These are phyloP conservation scores for Austrolebias charrua DNA, from an alignment of 2,797 vertebrate genomes.

Conservation along the genomic window DNA sequence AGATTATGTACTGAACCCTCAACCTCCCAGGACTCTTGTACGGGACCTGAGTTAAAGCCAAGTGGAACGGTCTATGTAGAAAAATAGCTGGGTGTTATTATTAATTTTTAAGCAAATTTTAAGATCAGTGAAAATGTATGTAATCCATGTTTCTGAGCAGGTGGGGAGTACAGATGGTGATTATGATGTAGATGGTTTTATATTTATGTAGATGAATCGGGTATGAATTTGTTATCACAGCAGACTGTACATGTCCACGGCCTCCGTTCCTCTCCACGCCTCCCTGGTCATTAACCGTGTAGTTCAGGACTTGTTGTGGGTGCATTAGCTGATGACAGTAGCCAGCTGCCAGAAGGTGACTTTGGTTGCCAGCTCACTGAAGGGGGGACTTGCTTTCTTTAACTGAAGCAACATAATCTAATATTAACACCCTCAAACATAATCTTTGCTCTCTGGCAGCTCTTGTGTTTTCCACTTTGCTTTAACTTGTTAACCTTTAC, in stretches of 20 bases:
- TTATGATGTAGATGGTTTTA: conserved; percentile 1
- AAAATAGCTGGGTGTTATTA: too few species aligned
- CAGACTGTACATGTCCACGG: conserved; percentile 40
- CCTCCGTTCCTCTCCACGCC: conserved; percentile 68
- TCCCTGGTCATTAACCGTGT: conserved; percentile 68
- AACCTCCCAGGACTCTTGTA: too few species aligned
- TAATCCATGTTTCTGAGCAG: conserved; percentile 1
- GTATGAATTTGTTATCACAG: conserved; percentile 5
- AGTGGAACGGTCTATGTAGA: too few species aligned
- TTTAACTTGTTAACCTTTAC: background rate
- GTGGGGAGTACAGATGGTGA: conserved; percentile 13
- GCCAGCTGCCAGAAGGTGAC: conserved; percentile 78
- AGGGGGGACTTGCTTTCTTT: conserved; percentile 58
- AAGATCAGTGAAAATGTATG: too few species aligned
- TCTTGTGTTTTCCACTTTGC: background rate
- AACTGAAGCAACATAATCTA: conserved; percentile 41
- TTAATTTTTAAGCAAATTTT: too few species aligned
- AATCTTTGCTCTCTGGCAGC: conserved; percentile 28
- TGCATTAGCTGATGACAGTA: conserved; percentile 74
- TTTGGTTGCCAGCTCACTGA: conserved; percentile 62
- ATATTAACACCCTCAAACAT: conserved; percentile 37
- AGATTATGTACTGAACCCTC: too few species aligned
- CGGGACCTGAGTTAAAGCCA: too few species aligned
- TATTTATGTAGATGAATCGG: conserved; percentile 29
- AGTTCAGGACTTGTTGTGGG: conserved; percentile 58